Base-by-base conservation (phyloP, 1,140 invertebrate species). In the Drosophila navojoa region DNA sequence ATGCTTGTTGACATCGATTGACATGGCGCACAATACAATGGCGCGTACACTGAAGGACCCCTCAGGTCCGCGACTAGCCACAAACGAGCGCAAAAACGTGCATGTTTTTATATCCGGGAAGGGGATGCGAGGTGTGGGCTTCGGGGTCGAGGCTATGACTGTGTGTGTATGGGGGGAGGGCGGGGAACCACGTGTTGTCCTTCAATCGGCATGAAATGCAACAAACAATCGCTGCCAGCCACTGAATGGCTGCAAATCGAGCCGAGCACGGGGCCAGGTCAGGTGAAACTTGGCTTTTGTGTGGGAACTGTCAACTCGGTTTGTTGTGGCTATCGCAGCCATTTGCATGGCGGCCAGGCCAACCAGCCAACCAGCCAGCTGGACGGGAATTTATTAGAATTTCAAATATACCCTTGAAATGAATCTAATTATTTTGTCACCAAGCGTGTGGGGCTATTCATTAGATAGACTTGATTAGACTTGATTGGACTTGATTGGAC, bases 1-100 rank as follows among this genome's bases (percentile, higher is more conserved):
- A 29, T 29, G 70, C 50, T 67, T 72, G 82, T 86, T 87, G 84
- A 86, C 82, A 82, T 82, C 82, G 69, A 86, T 86, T 87, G 82
- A 82, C 82, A 76, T 61, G 77, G 72, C 60, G 53, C 38, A 54
- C 35, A 50, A 38, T 38, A 59, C 68, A 71, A 53, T 52, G 15
- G 62, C 32, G 32, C 27, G 22, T 13, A 60, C 38, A 27, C 55
- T 44, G 64, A 74, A 74, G 71, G 64, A 49, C 63, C 66, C 47
- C 29, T 52, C 63, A 54, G 67, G 63, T 68, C 40, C 69, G 9
- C n/a, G 38, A 64, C 15, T 11, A 35, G 35, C 35, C 6, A 38
- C 4, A 50, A 42, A 35, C 53, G 45, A 35, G n/a, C 25, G 44
- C 47, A 58, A 59, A 52, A 70, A 62, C 50, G 50, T 70, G 67